A percentile compares a stretch with the other conserved stretches of the same genome.
Conservation (phyloP, 2,888 invertebrate species). For the Cosmorhoe ocellata region DNA sequence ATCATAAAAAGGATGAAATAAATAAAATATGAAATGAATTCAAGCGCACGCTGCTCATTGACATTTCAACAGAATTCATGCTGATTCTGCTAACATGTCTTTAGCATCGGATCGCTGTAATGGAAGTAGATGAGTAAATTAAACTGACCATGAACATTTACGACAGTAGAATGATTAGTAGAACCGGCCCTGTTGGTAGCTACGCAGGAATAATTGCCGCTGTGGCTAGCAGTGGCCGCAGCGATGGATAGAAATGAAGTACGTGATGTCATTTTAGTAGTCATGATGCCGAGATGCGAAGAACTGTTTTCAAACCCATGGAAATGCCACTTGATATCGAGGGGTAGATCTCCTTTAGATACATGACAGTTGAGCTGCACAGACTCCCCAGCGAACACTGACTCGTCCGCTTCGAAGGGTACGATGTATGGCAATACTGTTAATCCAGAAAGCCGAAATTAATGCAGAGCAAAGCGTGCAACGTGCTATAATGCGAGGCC, state of each 20-base stretch:
- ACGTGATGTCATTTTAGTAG: constrained; percentile 85
- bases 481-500: constrained; percentile 69
- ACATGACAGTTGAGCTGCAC: constrained; percentile 87
- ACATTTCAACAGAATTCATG: constrained; percentile 66
- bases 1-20: constrained; percentile 39
- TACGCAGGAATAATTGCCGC: constrained; percentile 89
- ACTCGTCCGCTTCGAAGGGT: constrained; percentile 85
- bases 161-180: constrained; percentile 85
- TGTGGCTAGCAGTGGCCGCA: constrained; percentile 85
- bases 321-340: constrained; percentile 89
- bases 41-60: constrained; percentile 54
- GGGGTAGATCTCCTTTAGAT: constrained; percentile 88
- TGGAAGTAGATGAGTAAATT: constrained; percentile 47
- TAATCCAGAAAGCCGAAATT: constrained; percentile 75
- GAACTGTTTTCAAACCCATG: constrained; percentile 84
- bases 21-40: constrained; percentile 44
- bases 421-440: constrained; percentile 86
- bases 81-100: constrained; percentile 60
- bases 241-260: constrained; percentile 88
- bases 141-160: constrained; percentile 82
- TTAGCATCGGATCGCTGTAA: constrained; percentile 51
- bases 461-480: constrained; percentile 76
- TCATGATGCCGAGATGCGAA: constrained; percentile 84
- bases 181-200: constrained; percentile 88
- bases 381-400: constrained; percentile 86